Conservation (phyloP, 2,888 invertebrate genomes). For the Drosophila mayaguana region DNA sequence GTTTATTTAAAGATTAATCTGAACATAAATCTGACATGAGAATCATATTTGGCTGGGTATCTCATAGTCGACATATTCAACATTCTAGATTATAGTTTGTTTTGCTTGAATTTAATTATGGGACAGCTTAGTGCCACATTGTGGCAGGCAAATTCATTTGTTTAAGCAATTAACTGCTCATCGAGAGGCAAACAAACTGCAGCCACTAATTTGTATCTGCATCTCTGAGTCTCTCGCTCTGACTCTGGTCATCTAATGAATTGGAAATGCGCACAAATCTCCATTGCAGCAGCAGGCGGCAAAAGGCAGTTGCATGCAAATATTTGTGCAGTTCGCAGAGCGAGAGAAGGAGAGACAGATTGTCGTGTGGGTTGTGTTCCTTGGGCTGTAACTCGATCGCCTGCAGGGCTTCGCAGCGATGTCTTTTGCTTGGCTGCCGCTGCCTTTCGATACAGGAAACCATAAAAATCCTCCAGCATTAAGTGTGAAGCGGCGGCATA, state of each 20-base stretch:
- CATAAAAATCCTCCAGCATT: slow-evolving; percentile 76
- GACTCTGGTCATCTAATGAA: slow-evolving; percentile 35
- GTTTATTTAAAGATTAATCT: no score
- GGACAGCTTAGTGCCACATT: slow-evolving; percentile 23
- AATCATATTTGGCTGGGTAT: slow-evolving; percentile 1
- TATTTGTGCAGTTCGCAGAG: slow-evolving; percentile 43
- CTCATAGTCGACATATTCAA: not conserved
- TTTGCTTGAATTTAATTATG: slow-evolving; percentile 24
- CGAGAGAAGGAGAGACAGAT: slow-evolving; percentile 1
- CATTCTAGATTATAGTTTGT: not conserved
- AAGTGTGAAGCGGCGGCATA: slow-evolving; percentile 49
- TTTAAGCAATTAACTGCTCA: slow-evolving; percentile 63
- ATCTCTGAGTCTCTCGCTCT: slow-evolving; percentile 7
- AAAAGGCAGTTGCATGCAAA: slow-evolving; percentile 60
- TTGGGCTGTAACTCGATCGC: slow-evolving; percentile 70
- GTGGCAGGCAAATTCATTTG: slow-evolving; percentile 32
- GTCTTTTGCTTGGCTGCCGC: slow-evolving; percentile 54
- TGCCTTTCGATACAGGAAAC: slow-evolving; percentile 77
- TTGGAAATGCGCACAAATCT: slow-evolving; percentile 33
- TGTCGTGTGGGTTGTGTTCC: slow-evolving; percentile 22
- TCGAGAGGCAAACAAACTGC: slow-evolving; percentile 34
- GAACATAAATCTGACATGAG: no score
- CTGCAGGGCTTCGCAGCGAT: slow-evolving; percentile 49
- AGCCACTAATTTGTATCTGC: slow-evolving; percentile 26
- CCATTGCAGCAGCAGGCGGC: slow-evolving; percentile 25